Base-by-base conservation (phyloP, 2,888 invertebrate genomes). In the Petrolisthes manimaculis region DNA sequence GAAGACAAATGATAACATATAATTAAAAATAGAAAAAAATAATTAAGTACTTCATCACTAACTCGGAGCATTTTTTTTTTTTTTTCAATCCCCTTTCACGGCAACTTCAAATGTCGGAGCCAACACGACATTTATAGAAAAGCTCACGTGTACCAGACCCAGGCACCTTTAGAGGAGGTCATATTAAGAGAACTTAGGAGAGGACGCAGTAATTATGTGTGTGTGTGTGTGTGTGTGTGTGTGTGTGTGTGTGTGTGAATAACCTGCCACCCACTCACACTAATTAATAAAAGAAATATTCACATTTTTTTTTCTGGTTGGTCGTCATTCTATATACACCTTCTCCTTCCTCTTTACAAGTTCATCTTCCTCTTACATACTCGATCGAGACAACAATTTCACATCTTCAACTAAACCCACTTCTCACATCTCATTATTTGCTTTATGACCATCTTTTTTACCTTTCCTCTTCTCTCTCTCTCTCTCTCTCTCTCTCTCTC, bases 171-270 rank as follows among this genome's bases (percentile, higher is more conserved):
- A 18, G n/a, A 74, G 74, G 74, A 74, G 74, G 61, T 74, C 24
- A 74, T 3, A 74, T 74, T 74, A 74, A 74, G 74, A 74, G 74
- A 74, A 74, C 74, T 74, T 74, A 74, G 74, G 74, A 74, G 74
- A 74, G 74, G 74, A 74, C 74, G 74, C 74, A n/a, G 74, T 74
- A 74, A 74, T 74, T 74, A 74, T 74, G 74, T 74, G 61, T 9
- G 12, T 61, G 9, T 61, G 61, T 61, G 61, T 12, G 61, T 61
- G 37, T 37, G 37, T 37, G 37, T 37, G 37, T 37, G 37, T 37
- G 37, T 37, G 37, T 37, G 37, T 37, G 37, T 37, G 37, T 37
- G 37, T 37, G 37, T 37, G 37, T 37, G 37, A 1, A 2, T 37
- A 2, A 37, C 37, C 37, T 37, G 37, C 37, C 37, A 1, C 2